Percentiles rank a stretch among this genome's conserved stretches.
These are phyloP conservation scores for Emys orbicularis DNA, from an alignment of 2,797 vertebrate species.

Conservation along the genomic window DNA sequence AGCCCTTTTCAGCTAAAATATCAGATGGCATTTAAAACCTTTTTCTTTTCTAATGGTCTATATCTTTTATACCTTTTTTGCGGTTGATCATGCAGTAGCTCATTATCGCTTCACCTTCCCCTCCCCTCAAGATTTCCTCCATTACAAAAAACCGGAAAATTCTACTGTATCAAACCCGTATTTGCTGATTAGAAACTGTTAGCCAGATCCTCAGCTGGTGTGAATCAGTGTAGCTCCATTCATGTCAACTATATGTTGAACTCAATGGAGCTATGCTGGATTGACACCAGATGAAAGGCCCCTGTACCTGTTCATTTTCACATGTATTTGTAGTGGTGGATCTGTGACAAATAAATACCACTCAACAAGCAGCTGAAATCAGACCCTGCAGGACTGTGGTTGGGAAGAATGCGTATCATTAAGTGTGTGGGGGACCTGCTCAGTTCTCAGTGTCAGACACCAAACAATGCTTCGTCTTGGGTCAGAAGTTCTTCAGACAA, in stretches of 20 bases:
- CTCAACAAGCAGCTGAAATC: background rate
- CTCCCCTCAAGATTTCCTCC: constrained; percentile 36
- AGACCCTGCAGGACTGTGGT: accelerated
- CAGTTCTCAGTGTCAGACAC: background rate
- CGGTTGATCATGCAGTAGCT: constrained; percentile 36
- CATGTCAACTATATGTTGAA: background rate
- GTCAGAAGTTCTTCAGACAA: background rate
- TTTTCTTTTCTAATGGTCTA: constrained; percentile 72
- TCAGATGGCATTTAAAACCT: constrained; percentile 69
- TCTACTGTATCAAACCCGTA: constrained; percentile 40
- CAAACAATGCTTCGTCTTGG: background rate
- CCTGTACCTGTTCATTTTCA: accelerated
- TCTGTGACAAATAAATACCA: background rate
- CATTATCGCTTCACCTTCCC: constrained; percentile 75
- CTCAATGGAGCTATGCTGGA: background rate
- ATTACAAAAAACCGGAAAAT: background rate
- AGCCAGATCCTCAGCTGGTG: background rate
- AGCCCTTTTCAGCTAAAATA: constrained; percentile 58
- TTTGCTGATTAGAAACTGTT: constrained; percentile 11
- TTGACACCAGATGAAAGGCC: accelerated
- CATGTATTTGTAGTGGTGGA: background rate
- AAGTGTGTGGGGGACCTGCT: background rate
- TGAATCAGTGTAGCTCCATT: background rate
- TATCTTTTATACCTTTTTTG: constrained; percentile 81
- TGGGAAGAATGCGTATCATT: background rate